Evolutionary conservation across 23 tunicate genomes (phyloP), one percentile per base, ranked within the genome.

Genomic region (Botrylloides violaceus): DNA sequence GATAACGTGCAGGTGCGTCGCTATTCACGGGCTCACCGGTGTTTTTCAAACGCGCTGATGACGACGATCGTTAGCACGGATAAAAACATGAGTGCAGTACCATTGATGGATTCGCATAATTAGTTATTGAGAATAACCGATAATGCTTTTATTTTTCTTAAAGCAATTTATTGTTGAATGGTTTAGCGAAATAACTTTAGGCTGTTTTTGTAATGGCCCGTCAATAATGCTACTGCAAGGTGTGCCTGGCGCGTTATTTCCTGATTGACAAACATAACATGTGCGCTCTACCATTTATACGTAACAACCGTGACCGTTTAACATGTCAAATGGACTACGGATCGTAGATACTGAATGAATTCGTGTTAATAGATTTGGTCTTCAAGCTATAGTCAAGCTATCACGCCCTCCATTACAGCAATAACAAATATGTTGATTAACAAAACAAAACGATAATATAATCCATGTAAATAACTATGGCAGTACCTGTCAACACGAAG

Each of bases 241-340:
- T 29, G 65, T 25, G 65, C 65, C 30, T 18, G 27, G 24, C 30
- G 27, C 32, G 65, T 29, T 60, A 24, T 30, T 29, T 68, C 37
- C 27, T 68, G 36, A 27, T 35, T 68, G 74, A 25, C 53, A 7
- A 43, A 43, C 9, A 15, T 15, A 43, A 43, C 53, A 43, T 15
- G 53, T 15, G 53, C 15, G 12, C 12, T 43, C 15, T 7, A 9
- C 53, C 53, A 43, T 43, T 43, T 43, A 43, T 15, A 43, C 9
- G 29, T 26, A 68, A 19, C 23, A 43, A 37, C 49, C 74, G 74
- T 68, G 74, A 43, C 43, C 49, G 47, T 43, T 26, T 37, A 15
- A 68, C 74, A 68, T 43, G 74, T 23, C 74, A 68, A 68, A 68
- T 68, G 74, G 57, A 37, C 56, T 56, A 68, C 74, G 74, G 74